Evolutionary conservation across 1,140 invertebrate genomes (phyloP).

Genomic region (Epicauta chinensis): DNA sequence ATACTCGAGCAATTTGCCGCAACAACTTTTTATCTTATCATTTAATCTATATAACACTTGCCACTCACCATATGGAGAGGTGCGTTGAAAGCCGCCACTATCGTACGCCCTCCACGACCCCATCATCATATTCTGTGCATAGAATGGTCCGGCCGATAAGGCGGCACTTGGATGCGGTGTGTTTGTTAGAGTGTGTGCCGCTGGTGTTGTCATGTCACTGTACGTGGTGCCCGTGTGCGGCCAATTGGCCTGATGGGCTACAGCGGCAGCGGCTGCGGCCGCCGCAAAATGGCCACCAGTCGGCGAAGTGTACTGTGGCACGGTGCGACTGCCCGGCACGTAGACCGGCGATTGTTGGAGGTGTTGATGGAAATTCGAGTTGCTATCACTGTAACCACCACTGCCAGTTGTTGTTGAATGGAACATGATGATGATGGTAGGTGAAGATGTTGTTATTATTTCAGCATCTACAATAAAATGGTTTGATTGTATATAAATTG

Average conservation of each 20-base stretch:
- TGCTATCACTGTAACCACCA: slow-evolving; percentile 41
- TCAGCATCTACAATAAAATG: too few species aligned
- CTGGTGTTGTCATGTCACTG: slow-evolving; percentile 38
- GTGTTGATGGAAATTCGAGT: slow-evolving; percentile 40
- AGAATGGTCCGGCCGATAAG: slow-evolving; percentile 51
- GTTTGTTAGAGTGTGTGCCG: slow-evolving; percentile 32
- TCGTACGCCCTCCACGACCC: slow-evolving; percentile 74
- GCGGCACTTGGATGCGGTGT: slow-evolving; percentile 29
- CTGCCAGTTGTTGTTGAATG: slow-evolving; percentile 40
- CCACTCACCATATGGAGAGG: slow-evolving; percentile 62
- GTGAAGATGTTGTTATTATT: neutral
- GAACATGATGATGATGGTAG: slow-evolving; percentile 33
- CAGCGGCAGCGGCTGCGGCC: slow-evolving; percentile 28
- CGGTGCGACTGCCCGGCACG: slow-evolving; percentile 46
- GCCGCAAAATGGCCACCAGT: slow-evolving; percentile 35
- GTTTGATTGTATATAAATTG: too few species aligned
- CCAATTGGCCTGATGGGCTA: slow-evolving; percentile 37
- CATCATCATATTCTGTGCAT: slow-evolving; percentile 70
- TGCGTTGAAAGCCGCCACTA: slow-evolving; percentile 61
- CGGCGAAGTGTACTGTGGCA: slow-evolving; percentile 42
- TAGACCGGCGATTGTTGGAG: slow-evolving; percentile 47
- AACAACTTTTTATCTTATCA: neutral
- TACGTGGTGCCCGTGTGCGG: slow-evolving; percentile 36
- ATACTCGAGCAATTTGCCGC: too few species aligned
- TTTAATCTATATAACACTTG: neutral